Evolutionary conservation across 2,113 vertebrate genomes (phyloP).

Genomic region (Orycteropus afer): DNA sequence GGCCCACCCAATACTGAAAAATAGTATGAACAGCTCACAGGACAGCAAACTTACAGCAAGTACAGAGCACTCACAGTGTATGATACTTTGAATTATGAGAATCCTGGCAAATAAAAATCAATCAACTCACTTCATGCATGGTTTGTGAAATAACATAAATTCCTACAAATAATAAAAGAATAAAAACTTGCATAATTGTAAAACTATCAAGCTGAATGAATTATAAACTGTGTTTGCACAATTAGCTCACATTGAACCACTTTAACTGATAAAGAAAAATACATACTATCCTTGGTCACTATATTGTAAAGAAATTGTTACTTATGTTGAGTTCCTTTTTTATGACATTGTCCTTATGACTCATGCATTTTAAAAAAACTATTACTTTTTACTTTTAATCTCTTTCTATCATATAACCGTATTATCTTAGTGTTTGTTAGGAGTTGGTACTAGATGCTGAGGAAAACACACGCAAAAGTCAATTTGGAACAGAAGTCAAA

Average conservation of each 20-base stretch:
- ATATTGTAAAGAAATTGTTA: neutral
- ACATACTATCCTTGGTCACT: neutral
- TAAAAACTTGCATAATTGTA: conserved; percentile 20
- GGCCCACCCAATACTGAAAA: neutral
- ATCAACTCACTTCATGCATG: neutral
- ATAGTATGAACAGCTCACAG: neutral
- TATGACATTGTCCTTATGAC: neutral
- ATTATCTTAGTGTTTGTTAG: conserved; percentile 20
- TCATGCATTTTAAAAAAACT: neutral
- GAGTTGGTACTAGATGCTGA: neutral
- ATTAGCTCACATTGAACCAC: neutral
- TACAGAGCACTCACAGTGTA: neutral
- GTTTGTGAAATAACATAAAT: conserved; percentile 34
- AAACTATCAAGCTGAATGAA: conserved; percentile 50
- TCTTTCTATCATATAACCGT: neutral
- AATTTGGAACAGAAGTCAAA: neutral
- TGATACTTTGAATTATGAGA: neutral
- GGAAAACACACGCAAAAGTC: conserved; percentile 35
- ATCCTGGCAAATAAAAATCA: conserved; percentile 21
- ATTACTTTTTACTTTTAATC: conserved; percentile 40
- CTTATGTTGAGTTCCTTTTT: neutral
- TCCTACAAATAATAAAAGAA: conserved; percentile 20
- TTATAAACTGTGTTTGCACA: neutral
- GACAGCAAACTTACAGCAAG: neutral
- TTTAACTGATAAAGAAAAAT: neutral